These are phyloP conservation scores for Urechis unicinctus DNA, from an alignment of 2,888 invertebrate genomes.

Conservation along the genomic window DNA sequence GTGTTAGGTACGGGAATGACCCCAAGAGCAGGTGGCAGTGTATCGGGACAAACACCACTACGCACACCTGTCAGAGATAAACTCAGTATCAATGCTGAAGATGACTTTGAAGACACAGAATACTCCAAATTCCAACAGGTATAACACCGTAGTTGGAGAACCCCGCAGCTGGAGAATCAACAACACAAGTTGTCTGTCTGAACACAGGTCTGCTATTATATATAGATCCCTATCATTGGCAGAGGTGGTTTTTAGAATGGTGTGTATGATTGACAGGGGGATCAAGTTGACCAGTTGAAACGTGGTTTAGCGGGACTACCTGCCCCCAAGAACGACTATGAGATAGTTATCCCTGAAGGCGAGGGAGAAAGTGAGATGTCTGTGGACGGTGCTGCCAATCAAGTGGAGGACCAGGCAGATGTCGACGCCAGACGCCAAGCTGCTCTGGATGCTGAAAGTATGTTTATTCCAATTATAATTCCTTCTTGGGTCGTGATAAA, in stretches of 20 bases:
- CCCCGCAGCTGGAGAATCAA: neutral
- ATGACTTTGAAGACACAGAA: constrained; percentile 41
- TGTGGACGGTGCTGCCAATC: constrained; percentile 46
- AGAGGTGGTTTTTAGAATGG: neutral
- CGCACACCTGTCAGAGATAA: constrained; percentile 84
- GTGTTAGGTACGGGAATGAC: constrained; percentile 34
- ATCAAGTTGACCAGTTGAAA: constrained; percentile 49
- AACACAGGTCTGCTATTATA: neutral
- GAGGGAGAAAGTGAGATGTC: constrained; percentile 48
- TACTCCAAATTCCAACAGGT: constrained; percentile 32
- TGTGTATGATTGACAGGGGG: neutral
- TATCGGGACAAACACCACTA: constrained; percentile 37
- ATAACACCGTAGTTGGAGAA: neutral
- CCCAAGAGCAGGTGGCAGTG: constrained; percentile 26
- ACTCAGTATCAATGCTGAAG: constrained; percentile 86
- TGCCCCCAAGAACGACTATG: constrained; percentile 91
- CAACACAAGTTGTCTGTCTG: neutral
- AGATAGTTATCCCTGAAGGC: constrained; percentile 89
- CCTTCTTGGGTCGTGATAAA: neutral
- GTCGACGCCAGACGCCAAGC: constrained; percentile 56
- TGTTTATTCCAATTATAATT: neutral
- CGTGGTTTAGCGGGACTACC: constrained; percentile 77
- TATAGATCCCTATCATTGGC: neutral
- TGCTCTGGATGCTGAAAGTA: constrained; percentile 6
- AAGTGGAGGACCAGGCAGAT: constrained; percentile 67